phyloP scores from a whole-genome alignment of 2,888 invertebrate genomes.

The Leptopilina drosophilae region DNA sequence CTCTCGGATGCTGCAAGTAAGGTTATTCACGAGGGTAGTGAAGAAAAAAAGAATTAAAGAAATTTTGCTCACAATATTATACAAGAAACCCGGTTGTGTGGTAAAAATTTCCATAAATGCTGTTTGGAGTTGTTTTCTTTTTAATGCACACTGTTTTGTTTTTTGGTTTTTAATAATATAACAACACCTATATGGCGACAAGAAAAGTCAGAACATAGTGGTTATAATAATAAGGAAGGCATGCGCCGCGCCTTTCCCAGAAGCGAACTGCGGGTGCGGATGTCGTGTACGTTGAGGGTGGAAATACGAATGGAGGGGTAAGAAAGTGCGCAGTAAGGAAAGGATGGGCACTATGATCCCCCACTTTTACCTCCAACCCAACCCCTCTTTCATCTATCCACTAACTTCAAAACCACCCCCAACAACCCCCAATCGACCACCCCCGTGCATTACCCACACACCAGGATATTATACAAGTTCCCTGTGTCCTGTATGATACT shows the following conservation, averaged over 20 bases:
- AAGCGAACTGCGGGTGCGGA: conserved; percentile 63
- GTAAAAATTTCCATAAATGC: too few species aligned
- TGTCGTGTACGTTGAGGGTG: conserved; percentile 58
- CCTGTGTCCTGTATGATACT: conserved; percentile 13
- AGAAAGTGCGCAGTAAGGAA: conserved; percentile 73
- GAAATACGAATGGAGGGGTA: conserved; percentile 64
- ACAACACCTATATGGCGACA: conserved; percentile 20
- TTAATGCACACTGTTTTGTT: too few species aligned
- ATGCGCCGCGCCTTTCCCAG: conserved; percentile 64
- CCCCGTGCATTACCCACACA: conserved; percentile 42
- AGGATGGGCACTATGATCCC: conserved; percentile 63
- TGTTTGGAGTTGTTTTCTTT: too few species aligned
- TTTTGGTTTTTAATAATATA: too few species aligned
- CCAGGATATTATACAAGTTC: conserved; percentile 30
- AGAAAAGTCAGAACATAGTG: conserved; percentile 34
- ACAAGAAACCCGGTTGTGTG: too few species aligned
- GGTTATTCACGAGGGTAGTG: too few species aligned
- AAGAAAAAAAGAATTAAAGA: too few species aligned
- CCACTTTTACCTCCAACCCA: conserved; percentile 54
- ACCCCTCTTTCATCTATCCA: conserved; percentile 50
- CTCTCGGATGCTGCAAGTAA: neutral
- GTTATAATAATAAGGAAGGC: conserved; percentile 53
- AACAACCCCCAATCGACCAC: conserved; percentile 52
- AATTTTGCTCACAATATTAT: too few species aligned
- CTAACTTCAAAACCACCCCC: too few species aligned